Evolutionary conservation across 1,140 invertebrate species (phyloP).

Genomic region (Bacillus rossius): DNA sequence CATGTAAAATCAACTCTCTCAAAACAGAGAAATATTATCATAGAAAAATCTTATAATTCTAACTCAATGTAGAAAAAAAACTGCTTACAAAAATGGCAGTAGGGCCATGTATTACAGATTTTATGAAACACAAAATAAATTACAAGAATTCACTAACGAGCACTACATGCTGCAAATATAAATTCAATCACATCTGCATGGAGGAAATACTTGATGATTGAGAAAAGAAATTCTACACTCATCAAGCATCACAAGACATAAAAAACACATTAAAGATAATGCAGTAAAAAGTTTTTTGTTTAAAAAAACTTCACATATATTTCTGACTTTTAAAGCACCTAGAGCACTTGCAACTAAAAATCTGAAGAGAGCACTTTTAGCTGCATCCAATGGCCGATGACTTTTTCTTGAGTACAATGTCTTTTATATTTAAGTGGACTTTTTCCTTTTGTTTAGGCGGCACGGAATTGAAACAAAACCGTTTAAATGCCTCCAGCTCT

Average conservation of each 20-base stretch:
- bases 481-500: slow-evolving; percentile 72
- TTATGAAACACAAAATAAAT: too few species aligned
- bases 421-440: slow-evolving; percentile 67
- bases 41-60: too few species aligned
- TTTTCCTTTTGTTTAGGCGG: slow-evolving; percentile 62
- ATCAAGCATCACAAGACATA: neutral
- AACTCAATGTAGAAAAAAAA: too few species aligned
- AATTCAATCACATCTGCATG: too few species aligned
- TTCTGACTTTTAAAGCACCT: neutral
- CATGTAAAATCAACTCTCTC: too few species aligned
- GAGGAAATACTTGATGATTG: slow-evolving; percentile 4
- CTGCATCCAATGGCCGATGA: slow-evolving; percentile 34
- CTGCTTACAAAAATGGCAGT: too few species aligned
- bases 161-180: too few species aligned
- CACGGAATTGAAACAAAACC: slow-evolving; percentile 68
- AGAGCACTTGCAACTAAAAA: neutral
- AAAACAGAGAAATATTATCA: too few species aligned
- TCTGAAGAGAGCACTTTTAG: slow-evolving; percentile 12
- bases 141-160: too few species aligned
- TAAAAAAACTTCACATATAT: neutral
- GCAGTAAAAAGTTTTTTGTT: neutral
- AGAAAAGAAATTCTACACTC: neutral
- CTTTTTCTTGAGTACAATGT: slow-evolving; percentile 62
- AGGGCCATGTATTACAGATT: too few species aligned
- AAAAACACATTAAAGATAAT: neutral